Conservation (phyloP, 92 coral and sea anemone species). For the Porites lobata region DNA sequence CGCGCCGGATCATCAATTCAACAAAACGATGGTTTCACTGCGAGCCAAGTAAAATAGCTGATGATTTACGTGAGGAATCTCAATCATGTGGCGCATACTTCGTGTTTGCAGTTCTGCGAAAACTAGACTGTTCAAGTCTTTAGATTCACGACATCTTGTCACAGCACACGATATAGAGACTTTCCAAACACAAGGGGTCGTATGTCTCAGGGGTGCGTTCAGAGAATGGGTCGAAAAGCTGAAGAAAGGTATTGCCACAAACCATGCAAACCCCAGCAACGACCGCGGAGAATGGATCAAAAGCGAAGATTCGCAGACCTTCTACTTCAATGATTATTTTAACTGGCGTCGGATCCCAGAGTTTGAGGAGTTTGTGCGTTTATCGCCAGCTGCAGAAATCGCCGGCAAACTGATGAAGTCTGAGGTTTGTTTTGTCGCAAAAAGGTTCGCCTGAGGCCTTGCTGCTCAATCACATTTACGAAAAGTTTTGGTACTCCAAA, state of each 20-base stretch:
- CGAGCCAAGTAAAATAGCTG: too few relatives aligned
- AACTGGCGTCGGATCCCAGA: slow-evolving; percentile 78
- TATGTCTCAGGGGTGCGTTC: slow-evolving; percentile 86
- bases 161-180: slow-evolving; percentile 56
- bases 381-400: slow-evolving; percentile 85
- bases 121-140: neutral
- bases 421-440: slow-evolving; percentile 41
- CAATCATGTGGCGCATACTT: neutral
- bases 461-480: too few relatives aligned
- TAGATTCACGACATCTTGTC: slow-evolving; percentile 15
- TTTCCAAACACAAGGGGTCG: slow-evolving; percentile 77
- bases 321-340: slow-evolving; percentile 81
- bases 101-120: neutral
- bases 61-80: too few relatives aligned
- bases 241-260: slow-evolving; percentile 75
- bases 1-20: too few relatives aligned
- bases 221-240: slow-evolving; percentile 79
- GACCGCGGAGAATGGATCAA: slow-evolving; percentile 44
- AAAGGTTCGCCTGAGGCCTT: too few relatives aligned
- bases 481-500: too few relatives aligned
- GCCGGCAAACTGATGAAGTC: slow-evolving; percentile 79
- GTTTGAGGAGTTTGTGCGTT: slow-evolving; percentile 72
- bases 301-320: slow-evolving; percentile 30
- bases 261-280: slow-evolving; percentile 68
- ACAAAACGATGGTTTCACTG: too few relatives aligned